Percentiles rank a stretch among this genome's conserved stretches.
Conservation (phyloP, 2,888 invertebrate species). For the Heliconius cydno region DNA sequence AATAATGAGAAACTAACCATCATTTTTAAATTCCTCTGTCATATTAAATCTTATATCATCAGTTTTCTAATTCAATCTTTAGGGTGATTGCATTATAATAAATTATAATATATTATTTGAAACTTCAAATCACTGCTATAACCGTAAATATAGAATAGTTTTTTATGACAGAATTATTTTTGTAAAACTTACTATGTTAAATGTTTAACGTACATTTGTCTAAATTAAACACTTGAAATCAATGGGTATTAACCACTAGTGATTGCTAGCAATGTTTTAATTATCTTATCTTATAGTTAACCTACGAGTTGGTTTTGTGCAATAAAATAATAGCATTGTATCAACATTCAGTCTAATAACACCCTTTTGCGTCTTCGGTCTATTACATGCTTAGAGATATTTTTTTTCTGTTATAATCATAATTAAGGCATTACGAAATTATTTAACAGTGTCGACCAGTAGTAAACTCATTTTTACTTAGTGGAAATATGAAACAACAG, state of each 20-base stretch:
- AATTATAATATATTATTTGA: not conserved
- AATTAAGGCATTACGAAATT: slow-evolving; percentile 55
- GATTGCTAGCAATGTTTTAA: too few species aligned
- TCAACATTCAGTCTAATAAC: not conserved
- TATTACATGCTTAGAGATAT: not conserved
- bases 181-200: too few species aligned
- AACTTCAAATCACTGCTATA: not conserved
- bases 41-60: not conserved
- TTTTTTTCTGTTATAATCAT: not conserved
- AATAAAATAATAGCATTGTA: not conserved
- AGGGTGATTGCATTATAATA: not conserved
- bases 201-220: too few species aligned
- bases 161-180: too few species aligned
- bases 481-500: slow-evolving; percentile 65
- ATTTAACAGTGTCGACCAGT: slow-evolving; percentile 62
- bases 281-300: too few species aligned
- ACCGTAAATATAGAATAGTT: too few species aligned
- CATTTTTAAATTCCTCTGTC: not conserved
- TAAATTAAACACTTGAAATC: too few species aligned
- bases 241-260: too few species aligned
- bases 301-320: not conserved
- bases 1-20: not conserved
- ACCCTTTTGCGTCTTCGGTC: not conserved
- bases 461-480: slow-evolving; percentile 59
- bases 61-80: not conserved